Percentiles rank a stretch among this genome's conserved stretches.
Evolutionary conservation across 2,113 vertebrate species (phyloP).

Genomic region (Numenius arquata): DNA sequence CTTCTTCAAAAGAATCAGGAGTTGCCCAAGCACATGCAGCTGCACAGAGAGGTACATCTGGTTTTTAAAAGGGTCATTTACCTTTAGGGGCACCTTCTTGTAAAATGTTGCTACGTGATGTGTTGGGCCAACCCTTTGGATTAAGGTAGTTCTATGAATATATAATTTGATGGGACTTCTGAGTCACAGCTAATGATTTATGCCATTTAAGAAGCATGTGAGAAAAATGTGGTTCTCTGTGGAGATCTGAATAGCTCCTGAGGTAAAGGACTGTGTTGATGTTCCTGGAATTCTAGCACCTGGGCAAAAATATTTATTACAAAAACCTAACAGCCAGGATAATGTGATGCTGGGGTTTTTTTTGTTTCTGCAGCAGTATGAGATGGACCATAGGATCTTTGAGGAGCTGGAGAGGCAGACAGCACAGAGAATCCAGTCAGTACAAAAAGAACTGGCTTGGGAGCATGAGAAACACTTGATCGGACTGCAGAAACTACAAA

Average conservation of each 20-base stretch:
- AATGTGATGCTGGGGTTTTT: background rate
- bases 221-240: background rate
- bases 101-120: background rate
- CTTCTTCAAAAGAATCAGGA: conserved; percentile 77
- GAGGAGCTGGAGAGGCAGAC: conserved; percentile 76
- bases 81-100: background rate
- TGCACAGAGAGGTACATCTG: conserved; percentile 74
- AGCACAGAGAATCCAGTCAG: conserved; percentile 68
- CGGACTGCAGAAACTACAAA: conserved; percentile 81
- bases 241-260: background rate
- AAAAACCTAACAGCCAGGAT: background rate
- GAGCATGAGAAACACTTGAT: conserved; percentile 79
- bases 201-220: background rate
- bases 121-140: background rate
- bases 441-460: conserved; percentile 84
- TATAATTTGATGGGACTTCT: background rate
- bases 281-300: background rate
- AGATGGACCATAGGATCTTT: conserved; percentile 77
- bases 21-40: conserved; percentile 82
- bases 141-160: background rate
- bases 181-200: background rate
- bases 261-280: background rate
- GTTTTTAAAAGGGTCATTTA: background rate
- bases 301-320: background rate
- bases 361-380: conserved; percentile 76